A percentile compares a stretch with the other conserved stretches of the same genome.
These are phyloP conservation scores for Trissolcus japonicus DNA, from an alignment of 2,888 invertebrate genomes.

Conservation along the genomic window DNA sequence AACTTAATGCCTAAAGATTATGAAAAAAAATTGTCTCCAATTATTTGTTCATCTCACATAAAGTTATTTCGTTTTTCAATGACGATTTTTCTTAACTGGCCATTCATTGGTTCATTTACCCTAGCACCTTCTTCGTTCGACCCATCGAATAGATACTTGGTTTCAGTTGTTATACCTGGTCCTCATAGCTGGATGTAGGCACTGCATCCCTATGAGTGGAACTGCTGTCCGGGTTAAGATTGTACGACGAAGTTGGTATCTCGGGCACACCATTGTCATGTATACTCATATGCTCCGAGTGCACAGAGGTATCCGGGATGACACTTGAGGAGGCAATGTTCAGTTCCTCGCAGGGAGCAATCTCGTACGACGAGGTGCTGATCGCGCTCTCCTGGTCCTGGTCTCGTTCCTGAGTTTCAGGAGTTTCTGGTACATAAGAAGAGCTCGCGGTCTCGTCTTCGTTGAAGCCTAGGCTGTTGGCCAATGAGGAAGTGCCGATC, in stretches of 20 bases:
- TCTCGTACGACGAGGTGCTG: constrained; percentile 74
- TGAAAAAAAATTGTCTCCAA: too few species aligned
- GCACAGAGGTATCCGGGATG: constrained; percentile 69
- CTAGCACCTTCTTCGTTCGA: too few species aligned
- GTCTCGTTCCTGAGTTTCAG: constrained; percentile 73
- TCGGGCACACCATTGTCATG: constrained; percentile 73
- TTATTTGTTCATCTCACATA: too few species aligned
- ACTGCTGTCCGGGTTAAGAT: constrained; percentile 71
- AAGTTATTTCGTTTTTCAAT: too few species aligned
- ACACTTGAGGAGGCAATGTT: constrained; percentile 73
- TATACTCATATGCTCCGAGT: constrained; percentile 69
- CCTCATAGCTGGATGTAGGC: constrained; percentile 72
- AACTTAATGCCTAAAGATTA: too few species aligned
- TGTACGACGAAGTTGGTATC: constrained; percentile 73
- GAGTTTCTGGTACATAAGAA: constrained; percentile 74
- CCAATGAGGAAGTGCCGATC: constrained; percentile 69
- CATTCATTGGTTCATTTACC: too few species aligned
- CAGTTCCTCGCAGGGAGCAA: constrained; percentile 73
- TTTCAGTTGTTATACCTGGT: constrained; percentile 60
- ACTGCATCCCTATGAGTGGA: constrained; percentile 69
- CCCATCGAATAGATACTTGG: not conserved
- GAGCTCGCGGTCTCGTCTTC: constrained; percentile 74
- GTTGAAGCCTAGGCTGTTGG: constrained; percentile 70
- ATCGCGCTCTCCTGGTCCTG: constrained; percentile 75
- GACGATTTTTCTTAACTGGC: too few species aligned